Evolutionary conservation across 2,888 invertebrate species (phyloP), one percentile per base, ranked within the genome.

Genomic region (Acanthosoma haemorrhoidale): DNA sequence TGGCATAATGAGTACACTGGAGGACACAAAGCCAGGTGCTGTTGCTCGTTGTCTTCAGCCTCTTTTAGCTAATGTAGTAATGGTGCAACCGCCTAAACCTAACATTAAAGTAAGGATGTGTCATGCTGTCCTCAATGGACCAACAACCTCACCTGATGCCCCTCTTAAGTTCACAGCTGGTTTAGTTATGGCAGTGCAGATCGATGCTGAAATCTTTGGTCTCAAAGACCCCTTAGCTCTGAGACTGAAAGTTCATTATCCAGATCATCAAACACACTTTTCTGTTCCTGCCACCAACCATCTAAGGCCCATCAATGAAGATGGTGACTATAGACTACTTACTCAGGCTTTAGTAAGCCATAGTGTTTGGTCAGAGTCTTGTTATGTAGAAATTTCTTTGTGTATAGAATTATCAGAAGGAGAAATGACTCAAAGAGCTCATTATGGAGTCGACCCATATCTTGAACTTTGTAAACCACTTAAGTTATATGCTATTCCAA

Each of bases 131-230:
- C 92, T 96, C 74, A 82, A 91, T 66, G 94, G 96, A 78, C 96
- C 96, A 1, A 87, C 88, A 58, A 89, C 89, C 36, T 88, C 92
- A 78, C 88, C 89, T 13, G 92, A 92, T 75, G 86, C 85, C 64
- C 89, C 92, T 2, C 82, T 94, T 70, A 94, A 95, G 78, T 95
- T 96, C 78, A 94, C 95, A 36, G 95, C 96, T 0, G 96, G 96
- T 0, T 84, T 97, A 3, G 88, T 96, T 63, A 87, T 94, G 72
- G 91, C 92, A 36, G 87, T 96, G 39, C 90, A 90, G 13, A 83
- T 96, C 70, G 92, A 94, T 77, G 95, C 94, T 0, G 92, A 93
- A 79, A 85, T 97, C 73, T 84, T 87, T 74, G 90, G 94, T 80
- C 84, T 96, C 69, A 85, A 87, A 38, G 87, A 90, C 77, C 87